These are phyloP conservation scores for Radopholus similis DNA, from an alignment of 1,140 invertebrate species.

Conservation along the genomic window DNA sequence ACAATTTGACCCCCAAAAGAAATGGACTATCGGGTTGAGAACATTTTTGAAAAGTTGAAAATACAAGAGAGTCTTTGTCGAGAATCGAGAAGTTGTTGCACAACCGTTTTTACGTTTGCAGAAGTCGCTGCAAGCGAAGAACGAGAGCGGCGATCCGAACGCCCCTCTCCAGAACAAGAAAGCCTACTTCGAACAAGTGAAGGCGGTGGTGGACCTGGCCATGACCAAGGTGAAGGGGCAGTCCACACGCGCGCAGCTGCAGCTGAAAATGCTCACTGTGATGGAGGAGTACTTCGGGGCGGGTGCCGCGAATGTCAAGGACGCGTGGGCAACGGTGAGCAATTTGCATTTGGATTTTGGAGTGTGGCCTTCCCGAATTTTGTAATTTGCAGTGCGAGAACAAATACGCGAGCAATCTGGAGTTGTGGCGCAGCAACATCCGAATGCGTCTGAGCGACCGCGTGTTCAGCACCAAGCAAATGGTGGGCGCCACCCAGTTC, in stretches of 20 bases:
- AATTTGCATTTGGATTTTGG: too few relatives aligned
- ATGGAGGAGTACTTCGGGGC: not conserved
- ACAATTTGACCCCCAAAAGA: too few relatives aligned
- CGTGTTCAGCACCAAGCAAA: not conserved
- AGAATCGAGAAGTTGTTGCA: too few relatives aligned
- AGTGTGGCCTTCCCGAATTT: too few relatives aligned
- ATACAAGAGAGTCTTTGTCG: too few relatives aligned
- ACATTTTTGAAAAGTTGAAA: not conserved
- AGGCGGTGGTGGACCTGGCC: not conserved
- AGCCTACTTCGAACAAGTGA: conserved; percentile 1
- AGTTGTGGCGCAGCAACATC: not conserved
- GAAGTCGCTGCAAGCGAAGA: not conserved
- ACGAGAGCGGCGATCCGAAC: not conserved
- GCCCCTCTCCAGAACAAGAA: not conserved
- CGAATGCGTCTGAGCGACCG: not conserved
- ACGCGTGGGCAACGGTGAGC: not conserved
- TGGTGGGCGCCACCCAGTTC: too few relatives aligned
- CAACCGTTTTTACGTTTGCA: too few relatives aligned
- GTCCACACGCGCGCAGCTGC: not conserved
- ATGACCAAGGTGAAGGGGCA: too few relatives aligned
- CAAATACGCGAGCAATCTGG: not conserved
- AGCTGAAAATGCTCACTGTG: not conserved
- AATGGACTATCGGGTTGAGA: not conserved
- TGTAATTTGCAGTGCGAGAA: not conserved
- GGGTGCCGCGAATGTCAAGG: not conserved